Conservation (phyloP, 2,113 vertebrate species). For the Megaceryle torquata region DNA sequence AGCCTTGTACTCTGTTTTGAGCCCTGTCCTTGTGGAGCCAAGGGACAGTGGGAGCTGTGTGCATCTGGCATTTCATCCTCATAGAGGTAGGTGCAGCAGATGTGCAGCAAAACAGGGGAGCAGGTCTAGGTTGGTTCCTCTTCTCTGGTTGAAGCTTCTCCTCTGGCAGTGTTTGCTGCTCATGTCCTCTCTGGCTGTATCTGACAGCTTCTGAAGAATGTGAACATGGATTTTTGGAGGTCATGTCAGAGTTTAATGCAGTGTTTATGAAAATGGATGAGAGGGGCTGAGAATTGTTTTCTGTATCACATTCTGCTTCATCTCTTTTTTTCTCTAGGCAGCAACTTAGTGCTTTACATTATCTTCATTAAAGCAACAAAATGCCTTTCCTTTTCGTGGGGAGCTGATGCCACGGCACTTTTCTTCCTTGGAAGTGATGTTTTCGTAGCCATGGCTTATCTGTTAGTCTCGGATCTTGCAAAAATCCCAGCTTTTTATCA, state of each 20-base stretch:
- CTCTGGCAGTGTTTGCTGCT: neutral
- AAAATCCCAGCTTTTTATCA: neutral
- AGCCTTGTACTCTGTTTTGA: neutral
- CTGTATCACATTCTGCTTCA: neutral
- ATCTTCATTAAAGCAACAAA: conserved; percentile 38
- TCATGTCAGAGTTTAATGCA: conserved; percentile 28
- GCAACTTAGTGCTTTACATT: neutral
- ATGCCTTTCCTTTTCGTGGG: neutral
- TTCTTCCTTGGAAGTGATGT: neutral
- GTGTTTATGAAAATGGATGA: conserved; percentile 46
- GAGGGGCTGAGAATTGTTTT: conserved; percentile 4
- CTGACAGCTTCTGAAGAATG: conserved; percentile 28
- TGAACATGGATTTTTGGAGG: conserved; percentile 53
- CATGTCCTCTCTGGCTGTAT: neutral
- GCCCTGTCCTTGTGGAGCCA: neutral
- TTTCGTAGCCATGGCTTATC: neutral
- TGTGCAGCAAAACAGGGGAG: neutral
- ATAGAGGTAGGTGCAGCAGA: neutral
- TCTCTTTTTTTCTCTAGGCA: neutral
- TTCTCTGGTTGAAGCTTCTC: neutral
- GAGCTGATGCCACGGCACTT: neutral
- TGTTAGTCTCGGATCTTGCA: neutral
- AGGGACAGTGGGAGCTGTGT: neutral
- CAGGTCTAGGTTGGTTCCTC: neutral
- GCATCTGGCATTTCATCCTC: neutral